Evolutionary conservation across 2,888 invertebrate species (phyloP), one percentile per base, ranked within the genome.

Genomic region (Cheilosia soror): DNA sequence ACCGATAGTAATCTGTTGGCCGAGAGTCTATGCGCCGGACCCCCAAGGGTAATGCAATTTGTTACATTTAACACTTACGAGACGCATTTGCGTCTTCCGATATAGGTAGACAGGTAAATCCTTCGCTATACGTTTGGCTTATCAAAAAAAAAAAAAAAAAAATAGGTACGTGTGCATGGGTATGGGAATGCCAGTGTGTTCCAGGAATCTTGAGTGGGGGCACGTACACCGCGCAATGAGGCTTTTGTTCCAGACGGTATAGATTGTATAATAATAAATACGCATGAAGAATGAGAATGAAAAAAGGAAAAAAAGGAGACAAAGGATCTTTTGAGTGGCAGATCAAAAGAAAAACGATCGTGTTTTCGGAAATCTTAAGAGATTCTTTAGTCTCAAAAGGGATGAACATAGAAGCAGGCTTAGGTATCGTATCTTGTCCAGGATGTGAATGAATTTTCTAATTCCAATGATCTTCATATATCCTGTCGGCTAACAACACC

Each of bases 31-130:
- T 66, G 68, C 71, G 77, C 13, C 63, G 44, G 77, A 82, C 72
- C 86, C 81, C 86, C 82, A 77, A 68, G 69, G 86, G 68, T 73
- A 73, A 73, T 58, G 77, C 77, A 81, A 86, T 86, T 86, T 86
- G 86, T 86, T 86, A 81, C 86, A 86, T 73, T 86, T 82, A 81
- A 82, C 82, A 86, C 82, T 86, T 73, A 81, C 63, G 69, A 44
- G 58, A 81, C 80, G 80, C 76, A 75, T 80, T 76, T 80, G 58
- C 51, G 72, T 73, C 20, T 27, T 66, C 25, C 42, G 20, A 80
- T 42, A 60, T 37, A 55, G 53, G 49, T 57, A n/a, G 72, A 75
- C 84, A 85, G 84, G 80, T 80, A 20, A 85, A 80, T 85, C 69
- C 57, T 51, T 11, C 13, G 3, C 51, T 71, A 62, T 42, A 72